phyloP scores from a whole-genome alignment of 2,888 invertebrate species.

The Drosophila fulvimacula region DNA sequence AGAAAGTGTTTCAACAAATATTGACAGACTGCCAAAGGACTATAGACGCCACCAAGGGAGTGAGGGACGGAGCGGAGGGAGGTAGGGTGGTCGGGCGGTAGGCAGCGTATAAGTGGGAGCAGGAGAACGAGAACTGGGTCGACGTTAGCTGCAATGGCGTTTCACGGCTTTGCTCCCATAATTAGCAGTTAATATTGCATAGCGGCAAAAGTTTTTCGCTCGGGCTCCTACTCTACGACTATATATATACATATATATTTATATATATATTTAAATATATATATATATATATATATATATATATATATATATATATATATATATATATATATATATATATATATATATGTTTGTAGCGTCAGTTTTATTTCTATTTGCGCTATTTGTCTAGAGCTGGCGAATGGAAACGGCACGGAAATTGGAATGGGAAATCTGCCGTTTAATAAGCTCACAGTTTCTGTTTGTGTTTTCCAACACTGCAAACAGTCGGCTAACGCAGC shows the following conservation, averaged over 20 bases:
- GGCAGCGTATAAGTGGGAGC: neutral
- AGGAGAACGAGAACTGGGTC: slow-evolving; percentile 45
- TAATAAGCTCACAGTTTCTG: slow-evolving; percentile 80
- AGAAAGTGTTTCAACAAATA: slow-evolving; percentile 83
- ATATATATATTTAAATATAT: neutral
- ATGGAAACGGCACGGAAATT: slow-evolving; percentile 21
- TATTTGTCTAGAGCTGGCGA: slow-evolving; percentile 69
- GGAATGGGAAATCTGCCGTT: slow-evolving; percentile 61
- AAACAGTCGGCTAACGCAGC: slow-evolving; percentile 58
- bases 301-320: neutral
- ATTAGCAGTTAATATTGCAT: slow-evolving; percentile 79
- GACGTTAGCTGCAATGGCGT: slow-evolving; percentile 21
- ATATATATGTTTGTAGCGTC: slow-evolving; percentile 35
- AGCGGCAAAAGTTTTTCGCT: slow-evolving; percentile 70
- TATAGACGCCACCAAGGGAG: slow-evolving; percentile 32
- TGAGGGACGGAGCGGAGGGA: slow-evolving; percentile 4
- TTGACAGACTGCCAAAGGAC: slow-evolving; percentile 78
- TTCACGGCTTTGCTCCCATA: slow-evolving; percentile 58
- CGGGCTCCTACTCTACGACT: slow-evolving; percentile 28
- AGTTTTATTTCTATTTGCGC: slow-evolving; percentile 73
- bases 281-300: neutral
- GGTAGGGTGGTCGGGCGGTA: neutral
- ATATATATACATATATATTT: neutral
- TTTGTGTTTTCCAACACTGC: slow-evolving; percentile 78
- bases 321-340: neutral